Conservation (phyloP, 2,888 invertebrate genomes). For the Fragum whitleyi region DNA sequence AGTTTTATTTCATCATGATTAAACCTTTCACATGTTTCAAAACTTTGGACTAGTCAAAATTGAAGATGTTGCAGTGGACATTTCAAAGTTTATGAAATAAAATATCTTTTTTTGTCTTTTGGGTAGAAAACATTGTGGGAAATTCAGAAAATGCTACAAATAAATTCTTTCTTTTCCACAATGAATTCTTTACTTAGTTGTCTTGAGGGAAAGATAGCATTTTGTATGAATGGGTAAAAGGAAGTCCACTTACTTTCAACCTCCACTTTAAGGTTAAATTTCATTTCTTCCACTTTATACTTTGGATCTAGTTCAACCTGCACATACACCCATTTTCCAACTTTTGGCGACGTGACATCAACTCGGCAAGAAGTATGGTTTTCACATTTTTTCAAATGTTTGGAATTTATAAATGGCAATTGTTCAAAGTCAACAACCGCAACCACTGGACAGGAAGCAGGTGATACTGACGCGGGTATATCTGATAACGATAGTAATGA, state of each 20-base stretch:
- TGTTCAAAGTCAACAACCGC: constrained; percentile 50
- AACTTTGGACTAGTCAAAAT: too few relatives aligned
- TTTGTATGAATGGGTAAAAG: too few relatives aligned
- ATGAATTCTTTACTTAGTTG: not conserved
- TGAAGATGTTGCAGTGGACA: too few relatives aligned
- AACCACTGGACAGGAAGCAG: constrained; percentile 60
- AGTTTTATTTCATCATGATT: too few relatives aligned
- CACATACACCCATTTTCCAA: constrained; percentile 20
- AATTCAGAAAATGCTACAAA: not conserved
- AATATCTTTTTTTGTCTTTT: too few relatives aligned
- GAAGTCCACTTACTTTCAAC: constrained; percentile 11
- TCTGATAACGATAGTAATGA: not conserved
- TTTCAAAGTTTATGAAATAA: too few relatives aligned
- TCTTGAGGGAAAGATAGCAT: too few relatives aligned
- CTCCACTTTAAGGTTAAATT: not conserved
- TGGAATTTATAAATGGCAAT: constrained; percentile 33
- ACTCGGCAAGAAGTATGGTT: constrained; percentile 44
- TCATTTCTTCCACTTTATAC: constrained; percentile 9
- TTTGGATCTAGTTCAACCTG: constrained; percentile 3
- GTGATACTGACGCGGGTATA: constrained; percentile 23
- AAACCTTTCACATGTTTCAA: too few relatives aligned
- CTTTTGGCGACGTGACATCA: constrained; percentile 5
- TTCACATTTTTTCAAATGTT: constrained; percentile 27
- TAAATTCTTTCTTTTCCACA: not conserved
- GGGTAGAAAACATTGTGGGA: not conserved